These are phyloP conservation scores for Diuraphis noxia DNA, from an alignment of 1,140 invertebrate species.

Conservation along the genomic window DNA sequence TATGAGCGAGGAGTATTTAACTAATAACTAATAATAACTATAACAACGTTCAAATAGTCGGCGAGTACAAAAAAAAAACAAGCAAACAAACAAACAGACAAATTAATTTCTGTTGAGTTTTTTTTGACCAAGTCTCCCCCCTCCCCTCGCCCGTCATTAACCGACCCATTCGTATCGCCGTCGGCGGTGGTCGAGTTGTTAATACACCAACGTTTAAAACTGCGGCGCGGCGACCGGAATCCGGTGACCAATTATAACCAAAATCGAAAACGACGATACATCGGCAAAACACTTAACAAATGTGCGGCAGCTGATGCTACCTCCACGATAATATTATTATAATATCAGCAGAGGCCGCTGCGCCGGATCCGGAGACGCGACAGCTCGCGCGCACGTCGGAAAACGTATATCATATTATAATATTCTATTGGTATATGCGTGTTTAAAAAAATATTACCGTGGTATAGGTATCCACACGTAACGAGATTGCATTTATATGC, in stretches of 20 bases:
- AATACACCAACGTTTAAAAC: no score
- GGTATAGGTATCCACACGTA: neutral
- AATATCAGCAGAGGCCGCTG: neutral
- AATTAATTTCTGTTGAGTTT: constrained; percentile 17
- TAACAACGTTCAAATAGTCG: neutral
- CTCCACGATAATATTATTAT: neutral
- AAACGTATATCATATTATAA: neutral
- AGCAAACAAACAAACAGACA: neutral
- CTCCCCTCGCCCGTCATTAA: neutral
- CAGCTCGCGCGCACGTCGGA: neutral
- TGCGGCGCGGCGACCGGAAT: neutral
- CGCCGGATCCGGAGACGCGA: neutral
- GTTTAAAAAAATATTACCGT: neutral
- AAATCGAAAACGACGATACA: neutral
- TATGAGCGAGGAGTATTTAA: neutral
- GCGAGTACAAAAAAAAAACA: neutral
- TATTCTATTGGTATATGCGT: neutral
- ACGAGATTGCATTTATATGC: neutral
- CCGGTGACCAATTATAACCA: constrained; percentile 12
- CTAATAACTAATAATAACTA: constrained; percentile 10
- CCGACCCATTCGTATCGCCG: neutral
- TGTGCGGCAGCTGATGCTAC: neutral
- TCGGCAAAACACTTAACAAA: constrained; percentile 17
- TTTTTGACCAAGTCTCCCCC: neutral
- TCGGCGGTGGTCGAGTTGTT: neutral